A percentile compares a stretch with the other conserved stretches of the same genome.
phyloP scores from a whole-genome alignment of 2,888 invertebrate species.

The Phengaris arion region DNA sequence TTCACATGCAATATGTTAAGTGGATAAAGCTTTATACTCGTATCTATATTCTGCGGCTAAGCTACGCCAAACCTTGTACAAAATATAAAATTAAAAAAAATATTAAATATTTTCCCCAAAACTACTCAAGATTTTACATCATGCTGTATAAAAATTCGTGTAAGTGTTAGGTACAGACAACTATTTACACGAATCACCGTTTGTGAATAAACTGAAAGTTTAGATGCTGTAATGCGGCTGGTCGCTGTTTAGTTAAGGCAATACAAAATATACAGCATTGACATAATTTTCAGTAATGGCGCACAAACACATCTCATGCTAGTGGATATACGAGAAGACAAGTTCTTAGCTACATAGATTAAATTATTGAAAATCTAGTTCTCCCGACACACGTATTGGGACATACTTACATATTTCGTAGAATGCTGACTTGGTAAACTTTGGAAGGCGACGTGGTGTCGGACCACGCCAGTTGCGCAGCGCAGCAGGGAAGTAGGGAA shows the following conservation, averaged over 20 bases:
- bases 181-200: background rate
- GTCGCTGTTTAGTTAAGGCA: background rate
- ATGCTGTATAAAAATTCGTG: constrained; percentile 3
- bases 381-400: no score
- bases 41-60: no score
- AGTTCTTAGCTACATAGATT: background rate
- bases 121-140: background rate
- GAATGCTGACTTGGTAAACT: no score
- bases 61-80: background rate
- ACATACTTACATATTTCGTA: no score
- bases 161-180: background rate
- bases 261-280: constrained; percentile 51
- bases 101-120: no score
- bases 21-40: no score
- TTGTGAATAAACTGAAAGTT: background rate
- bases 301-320: constrained; percentile 42
- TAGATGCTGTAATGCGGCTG: background rate
- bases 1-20: no score
- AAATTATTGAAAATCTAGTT: no score
- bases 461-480: no score
- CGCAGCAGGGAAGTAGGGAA: no score
- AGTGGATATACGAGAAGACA: constrained; percentile 39
- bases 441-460: no score
- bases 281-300: constrained; percentile 55
- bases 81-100: no score